Evolutionary conservation across 2,797 vertebrate species (phyloP).

Genomic region (Scyliorhinus canicula): DNA sequence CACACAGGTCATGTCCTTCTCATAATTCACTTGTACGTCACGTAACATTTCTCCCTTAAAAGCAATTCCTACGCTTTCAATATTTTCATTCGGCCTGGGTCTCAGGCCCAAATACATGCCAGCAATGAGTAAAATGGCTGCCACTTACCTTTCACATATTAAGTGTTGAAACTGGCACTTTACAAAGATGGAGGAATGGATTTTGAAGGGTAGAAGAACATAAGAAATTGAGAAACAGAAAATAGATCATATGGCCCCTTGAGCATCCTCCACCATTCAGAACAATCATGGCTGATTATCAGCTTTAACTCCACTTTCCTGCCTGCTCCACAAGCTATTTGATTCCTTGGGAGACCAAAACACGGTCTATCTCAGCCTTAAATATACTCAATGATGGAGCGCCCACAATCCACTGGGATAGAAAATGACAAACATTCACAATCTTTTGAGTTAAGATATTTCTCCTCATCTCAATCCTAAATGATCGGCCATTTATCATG

Average conservation of each 20-base stretch:
- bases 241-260: background rate
- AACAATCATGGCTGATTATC: background rate
- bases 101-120: background rate
- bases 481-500: no score
- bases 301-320: background rate
- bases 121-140: no score
- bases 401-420: background rate
- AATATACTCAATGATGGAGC: background rate
- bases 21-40: background rate
- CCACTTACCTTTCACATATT: background rate
- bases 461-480: no score
- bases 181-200: background rate
- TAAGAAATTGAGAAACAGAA: background rate
- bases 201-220: background rate
- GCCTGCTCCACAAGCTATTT: background rate
- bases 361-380: background rate
- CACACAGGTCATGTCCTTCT: background rate
- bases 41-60: background rate
- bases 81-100: background rate
- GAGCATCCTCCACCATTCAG: background rate
- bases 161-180: background rate
- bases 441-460: background rate
- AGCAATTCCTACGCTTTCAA: background rate
- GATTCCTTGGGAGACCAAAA: background rate
- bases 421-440: background rate